Conservation (phyloP, 1,140 invertebrate genomes). For the Propsilocerus akamusi region DNA sequence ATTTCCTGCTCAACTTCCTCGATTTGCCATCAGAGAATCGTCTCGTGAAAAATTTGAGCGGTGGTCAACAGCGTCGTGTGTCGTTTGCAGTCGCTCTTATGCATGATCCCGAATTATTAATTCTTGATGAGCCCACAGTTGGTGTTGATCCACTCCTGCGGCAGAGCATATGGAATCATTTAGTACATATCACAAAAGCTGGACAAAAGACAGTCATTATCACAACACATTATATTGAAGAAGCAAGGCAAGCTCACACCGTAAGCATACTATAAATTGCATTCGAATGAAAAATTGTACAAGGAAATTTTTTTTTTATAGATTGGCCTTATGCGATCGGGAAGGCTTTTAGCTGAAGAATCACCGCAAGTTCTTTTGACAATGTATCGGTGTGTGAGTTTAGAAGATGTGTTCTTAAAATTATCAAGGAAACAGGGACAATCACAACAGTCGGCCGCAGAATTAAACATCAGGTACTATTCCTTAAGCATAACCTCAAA, state of each 20-base stretch:
- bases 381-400: conserved; percentile 61
- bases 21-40: conserved; percentile 70
- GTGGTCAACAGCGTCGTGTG: conserved; percentile 80
- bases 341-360: conserved; percentile 77
- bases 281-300: neutral
- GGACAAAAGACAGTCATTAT: conserved; percentile 79
- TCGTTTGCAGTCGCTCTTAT: conserved; percentile 84
- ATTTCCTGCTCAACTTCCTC: conserved; percentile 78
- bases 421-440: conserved; percentile 44
- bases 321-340: conserved; percentile 90
- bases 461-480: conserved; percentile 22
- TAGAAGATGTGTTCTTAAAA: conserved; percentile 90
- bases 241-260: conserved; percentile 71
- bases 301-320: conserved; percentile 22
- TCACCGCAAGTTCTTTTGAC: conserved; percentile 66
- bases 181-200: conserved; percentile 64
- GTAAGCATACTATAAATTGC: conserved; percentile 30
- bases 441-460: conserved; percentile 17
- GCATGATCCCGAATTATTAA: conserved; percentile 81
- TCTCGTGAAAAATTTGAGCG: conserved; percentile 78
- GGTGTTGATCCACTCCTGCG: conserved; percentile 78
- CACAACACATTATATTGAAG: conserved; percentile 88
- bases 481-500: conserved; percentile 7
- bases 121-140: conserved; percentile 89
- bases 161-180: conserved; percentile 83